These are phyloP conservation scores for Lissocephala sabroskyi DNA, from an alignment of 2,888 invertebrate species.

Conservation along the genomic window DNA sequence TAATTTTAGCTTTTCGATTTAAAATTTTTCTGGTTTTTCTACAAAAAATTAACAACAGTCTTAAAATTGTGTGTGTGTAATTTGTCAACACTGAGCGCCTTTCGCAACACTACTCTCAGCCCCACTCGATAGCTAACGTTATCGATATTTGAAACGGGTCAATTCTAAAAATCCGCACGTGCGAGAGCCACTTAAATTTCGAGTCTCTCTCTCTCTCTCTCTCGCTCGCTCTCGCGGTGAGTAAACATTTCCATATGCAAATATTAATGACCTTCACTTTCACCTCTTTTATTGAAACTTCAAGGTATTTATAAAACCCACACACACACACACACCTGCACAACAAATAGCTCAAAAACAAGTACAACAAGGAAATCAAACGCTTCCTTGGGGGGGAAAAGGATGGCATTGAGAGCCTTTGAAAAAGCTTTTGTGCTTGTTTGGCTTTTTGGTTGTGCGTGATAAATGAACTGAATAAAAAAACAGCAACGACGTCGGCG, in stretches of 20 bases:
- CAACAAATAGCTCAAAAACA: not conserved
- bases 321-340: not conserved
- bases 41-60: slow-evolving; percentile 53
- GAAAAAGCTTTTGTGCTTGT: slow-evolving; percentile 16
- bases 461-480: slow-evolving; percentile 37
- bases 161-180: too few species aligned
- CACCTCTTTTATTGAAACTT: slow-evolving; percentile 31
- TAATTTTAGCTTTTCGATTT: slow-evolving; percentile 30
- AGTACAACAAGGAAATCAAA: not conserved
- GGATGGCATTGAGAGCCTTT: not conserved
- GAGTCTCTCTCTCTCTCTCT: too few species aligned
- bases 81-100: too few species aligned
- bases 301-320: too few species aligned
- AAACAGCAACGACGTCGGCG: slow-evolving; percentile 27
- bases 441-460: slow-evolving; percentile 6
- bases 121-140: too few species aligned
- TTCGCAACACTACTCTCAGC: too few species aligned
- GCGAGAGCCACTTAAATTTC: too few species aligned
- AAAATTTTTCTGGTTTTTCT: slow-evolving; percentile 45
- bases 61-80: too few species aligned
- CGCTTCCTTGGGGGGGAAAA: too few species aligned
- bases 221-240: too few species aligned
- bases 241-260: slow-evolving; percentile 55
- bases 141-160: too few species aligned
- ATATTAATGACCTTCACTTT: slow-evolving; percentile 62